Conservation (phyloP, 1,140 invertebrate species). For the Periplaneta americana region DNA sequence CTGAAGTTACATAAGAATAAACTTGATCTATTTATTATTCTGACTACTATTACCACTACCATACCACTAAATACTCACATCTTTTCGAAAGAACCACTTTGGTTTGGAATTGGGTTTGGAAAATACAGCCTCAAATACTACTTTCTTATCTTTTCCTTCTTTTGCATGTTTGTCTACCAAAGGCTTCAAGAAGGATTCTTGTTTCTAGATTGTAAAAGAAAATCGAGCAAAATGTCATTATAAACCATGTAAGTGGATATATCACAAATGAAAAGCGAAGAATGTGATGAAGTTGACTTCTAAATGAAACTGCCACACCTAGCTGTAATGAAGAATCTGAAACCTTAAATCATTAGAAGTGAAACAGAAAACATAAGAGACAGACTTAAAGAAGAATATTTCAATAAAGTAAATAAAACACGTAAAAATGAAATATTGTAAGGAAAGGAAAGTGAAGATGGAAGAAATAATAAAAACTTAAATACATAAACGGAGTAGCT, state of each 20-base stretch:
- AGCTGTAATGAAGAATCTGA: neutral
- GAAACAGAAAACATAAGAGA: neutral
- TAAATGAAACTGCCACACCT: neutral
- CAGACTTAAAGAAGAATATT: neutral
- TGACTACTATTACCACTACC: too few relatives aligned
- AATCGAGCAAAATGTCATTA: neutral
- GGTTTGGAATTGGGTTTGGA: slow-evolving; percentile 87
- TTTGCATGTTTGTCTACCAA: slow-evolving; percentile 91
- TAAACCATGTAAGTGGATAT: too few relatives aligned
- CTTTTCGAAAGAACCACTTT: slow-evolving; percentile 88
- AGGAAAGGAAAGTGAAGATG: neutral
- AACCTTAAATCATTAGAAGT: neutral
- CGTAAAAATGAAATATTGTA: neutral
- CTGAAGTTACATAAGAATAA: too few relatives aligned
- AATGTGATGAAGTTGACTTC: neutral
- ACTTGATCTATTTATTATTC: too few relatives aligned
- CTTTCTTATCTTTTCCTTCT: slow-evolving; percentile 96
- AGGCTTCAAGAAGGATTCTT: slow-evolving; percentile 91
- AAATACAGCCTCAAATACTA: slow-evolving; percentile 83
- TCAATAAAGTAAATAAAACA: neutral
- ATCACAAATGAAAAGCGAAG: neutral
- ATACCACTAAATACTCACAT: slow-evolving; percentile 78
- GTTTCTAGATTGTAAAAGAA: slow-evolving; percentile 66
- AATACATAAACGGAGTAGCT: too few relatives aligned
- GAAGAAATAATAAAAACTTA: neutral